A percentile compares a stretch with the other conserved stretches of the same genome.
Evolutionary conservation across 2,888 invertebrate genomes (phyloP).

Genomic region (Yponomeuta evonymella): DNA sequence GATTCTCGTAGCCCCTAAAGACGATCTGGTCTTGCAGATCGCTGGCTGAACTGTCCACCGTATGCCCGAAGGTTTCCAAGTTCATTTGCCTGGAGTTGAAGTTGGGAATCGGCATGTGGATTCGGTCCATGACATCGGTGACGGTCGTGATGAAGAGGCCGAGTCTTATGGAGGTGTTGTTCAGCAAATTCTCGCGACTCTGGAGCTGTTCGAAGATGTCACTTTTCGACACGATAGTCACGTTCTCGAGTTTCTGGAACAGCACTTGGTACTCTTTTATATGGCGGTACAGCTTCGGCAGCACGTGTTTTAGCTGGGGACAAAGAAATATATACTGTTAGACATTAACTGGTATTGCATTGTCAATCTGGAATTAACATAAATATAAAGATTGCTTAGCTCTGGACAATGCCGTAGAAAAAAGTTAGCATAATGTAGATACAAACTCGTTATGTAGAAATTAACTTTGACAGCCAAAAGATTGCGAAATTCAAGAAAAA

Average conservation of each 20-base stretch:
- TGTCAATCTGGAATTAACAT: too few relatives aligned
- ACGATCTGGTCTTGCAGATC: conserved; percentile 78
- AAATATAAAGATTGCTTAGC: too few relatives aligned
- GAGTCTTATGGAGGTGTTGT: conserved; percentile 57
- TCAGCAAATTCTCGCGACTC: conserved; percentile 55
- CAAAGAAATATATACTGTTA: conserved; percentile 41
- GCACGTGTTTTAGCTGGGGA: conserved; percentile 73
- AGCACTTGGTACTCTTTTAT: conserved; percentile 54
- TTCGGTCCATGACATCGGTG: conserved; percentile 55
- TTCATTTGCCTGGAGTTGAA: conserved; percentile 51
- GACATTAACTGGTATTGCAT: too few relatives aligned
- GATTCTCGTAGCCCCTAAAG: conserved; percentile 74
- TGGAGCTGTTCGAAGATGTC: conserved; percentile 59
- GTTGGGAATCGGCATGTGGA: conserved; percentile 47
- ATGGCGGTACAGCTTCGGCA: conserved; percentile 75
- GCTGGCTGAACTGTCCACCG: conserved; percentile 71
- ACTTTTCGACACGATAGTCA: conserved; percentile 56
- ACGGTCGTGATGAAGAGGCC: conserved; percentile 77
- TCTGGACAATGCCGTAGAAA: too few relatives aligned
- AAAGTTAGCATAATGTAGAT: too few relatives aligned
- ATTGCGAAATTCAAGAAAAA: too few relatives aligned
- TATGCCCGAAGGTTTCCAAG: conserved; percentile 48
- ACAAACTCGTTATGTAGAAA: too few relatives aligned
- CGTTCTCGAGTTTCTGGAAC: conserved; percentile 50
- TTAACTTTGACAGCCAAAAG: too few relatives aligned